Percentiles rank a stretch among this genome's conserved stretches.
Evolutionary conservation across 2,888 invertebrate species (phyloP).

Genomic region (Cataglyphis albicans): DNA sequence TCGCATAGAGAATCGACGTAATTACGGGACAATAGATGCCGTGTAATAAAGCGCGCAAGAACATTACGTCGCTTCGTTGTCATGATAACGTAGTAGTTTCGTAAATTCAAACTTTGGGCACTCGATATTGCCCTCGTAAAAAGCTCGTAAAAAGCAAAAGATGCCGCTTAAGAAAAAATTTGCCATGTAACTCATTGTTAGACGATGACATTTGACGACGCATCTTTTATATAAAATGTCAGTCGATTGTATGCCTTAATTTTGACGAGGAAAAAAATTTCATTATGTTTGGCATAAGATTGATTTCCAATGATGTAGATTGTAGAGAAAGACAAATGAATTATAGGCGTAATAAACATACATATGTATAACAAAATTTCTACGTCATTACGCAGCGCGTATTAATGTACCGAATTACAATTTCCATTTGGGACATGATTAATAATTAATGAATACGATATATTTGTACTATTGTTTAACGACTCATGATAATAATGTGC

Average conservation of each 20-base stretch:
- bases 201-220: background rate
- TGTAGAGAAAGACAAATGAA: background rate
- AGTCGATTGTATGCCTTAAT: background rate
- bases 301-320: background rate
- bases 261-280: background rate
- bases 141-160: background rate
- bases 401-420: conserved; percentile 14
- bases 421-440: conserved; percentile 16
- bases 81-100: background rate
- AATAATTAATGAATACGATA: background rate
- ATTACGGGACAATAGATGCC: conserved; percentile 16
- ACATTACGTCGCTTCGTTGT: background rate
- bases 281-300: conserved; percentile 2
- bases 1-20: conserved; percentile 7
- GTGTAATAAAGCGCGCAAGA: background rate
- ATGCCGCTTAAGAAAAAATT: background rate
- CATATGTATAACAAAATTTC: background rate
- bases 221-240: background rate
- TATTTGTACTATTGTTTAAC: conserved; percentile 24
- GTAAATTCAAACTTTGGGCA: background rate
- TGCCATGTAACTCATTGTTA: background rate
- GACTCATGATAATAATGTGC: conserved; percentile 16
- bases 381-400: background rate
- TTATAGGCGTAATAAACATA: background rate
- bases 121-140: conserved; percentile 1